Conservation (phyloP, 2,113 vertebrate genomes). For the Pipa parva region DNA sequence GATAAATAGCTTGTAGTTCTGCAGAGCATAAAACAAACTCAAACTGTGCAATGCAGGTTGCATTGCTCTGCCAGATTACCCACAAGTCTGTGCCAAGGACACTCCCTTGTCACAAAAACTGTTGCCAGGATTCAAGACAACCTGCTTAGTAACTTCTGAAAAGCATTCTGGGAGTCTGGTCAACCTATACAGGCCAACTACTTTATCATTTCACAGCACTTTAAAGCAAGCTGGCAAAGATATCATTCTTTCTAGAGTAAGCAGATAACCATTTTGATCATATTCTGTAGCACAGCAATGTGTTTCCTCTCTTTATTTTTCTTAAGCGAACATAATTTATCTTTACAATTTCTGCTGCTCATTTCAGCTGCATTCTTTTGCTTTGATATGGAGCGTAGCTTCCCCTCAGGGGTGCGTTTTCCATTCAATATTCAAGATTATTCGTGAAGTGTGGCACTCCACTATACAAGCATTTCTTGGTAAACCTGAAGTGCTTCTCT, state of each 20-base stretch:
- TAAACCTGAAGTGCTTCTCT: neutral
- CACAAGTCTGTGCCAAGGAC: slow-evolving; percentile 11
- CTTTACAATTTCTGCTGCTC: neutral
- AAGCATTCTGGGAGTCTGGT: slow-evolving; percentile 17
- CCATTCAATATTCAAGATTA: neutral
- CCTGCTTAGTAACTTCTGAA: neutral
- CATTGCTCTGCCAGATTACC: slow-evolving; percentile 11
- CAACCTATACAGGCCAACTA: neutral
- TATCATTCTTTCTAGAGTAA: no score
- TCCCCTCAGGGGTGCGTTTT: neutral
- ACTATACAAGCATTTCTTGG: neutral
- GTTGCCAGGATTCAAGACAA: slow-evolving; percentile 10
- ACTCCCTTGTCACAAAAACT: slow-evolving; percentile 1
- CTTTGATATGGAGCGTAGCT: neutral
- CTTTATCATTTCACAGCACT: neutral
- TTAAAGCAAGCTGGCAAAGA: no score
- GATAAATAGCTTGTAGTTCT: slow-evolving; percentile 20
- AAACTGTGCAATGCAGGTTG: slow-evolving; percentile 28
- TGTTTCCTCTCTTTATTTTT: neutral
- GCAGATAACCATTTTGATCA: no score
- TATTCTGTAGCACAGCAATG: neutral
- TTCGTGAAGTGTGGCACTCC: neutral
- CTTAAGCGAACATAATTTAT: neutral
- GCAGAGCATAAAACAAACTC: slow-evolving; percentile 14
- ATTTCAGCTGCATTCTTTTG: neutral